Evolutionary conservation across 30 jellyfish, hydroid and myxozoan species (phyloP), one percentile per base, ranked within the genome.

Genomic region (Turritopsis rubra): DNA sequence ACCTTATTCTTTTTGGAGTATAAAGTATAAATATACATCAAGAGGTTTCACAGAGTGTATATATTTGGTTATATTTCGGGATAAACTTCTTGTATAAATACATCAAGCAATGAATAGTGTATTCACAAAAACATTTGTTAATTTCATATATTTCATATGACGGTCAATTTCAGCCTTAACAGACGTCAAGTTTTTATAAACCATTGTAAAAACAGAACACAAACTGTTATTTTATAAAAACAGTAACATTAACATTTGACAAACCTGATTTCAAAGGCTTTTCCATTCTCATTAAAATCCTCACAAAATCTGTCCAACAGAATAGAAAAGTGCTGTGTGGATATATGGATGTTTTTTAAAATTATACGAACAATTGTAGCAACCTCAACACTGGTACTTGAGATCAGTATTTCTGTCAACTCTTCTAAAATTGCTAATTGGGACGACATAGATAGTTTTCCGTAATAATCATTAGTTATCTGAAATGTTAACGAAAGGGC

Each of bases 271-370:
- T 41, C 60, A 41, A 3, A 3, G 60, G 13, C 13, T 53, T 16
- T 72, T 22, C 17, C 52, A 29, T 17, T 21, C 8, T 75, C 54
- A 29, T 30, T 28, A 3, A 77, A 77, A 18, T 77, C 85, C 19
- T 77, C 52, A 77, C 28, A 77, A 29, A 77, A 24, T 26, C 53
- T 77, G 73, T 77, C 85, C 0, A 77, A 28, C 75, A 28, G 79
- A 19, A 26, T 22, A 52, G 30, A n/a, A 25, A 52, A 19, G 29
- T 77, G 73, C 30, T 23, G 30, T 28, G 72, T 29, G 21, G 28
- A 29, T 18, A 77, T 30, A 77, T 77, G 41, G 23, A 77, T 52
- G 1, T 23, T 29, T 30, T 52, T 30, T 26, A 77, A 24, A 77
- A 77, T 30, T 16, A 77, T 21, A 26, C 85, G 22, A 7, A 77